Percentiles rank a stretch among this genome's conserved stretches.
phyloP scores from a whole-genome alignment of 2,113 vertebrate species.

The Cynoglossus semilaevis region DNA sequence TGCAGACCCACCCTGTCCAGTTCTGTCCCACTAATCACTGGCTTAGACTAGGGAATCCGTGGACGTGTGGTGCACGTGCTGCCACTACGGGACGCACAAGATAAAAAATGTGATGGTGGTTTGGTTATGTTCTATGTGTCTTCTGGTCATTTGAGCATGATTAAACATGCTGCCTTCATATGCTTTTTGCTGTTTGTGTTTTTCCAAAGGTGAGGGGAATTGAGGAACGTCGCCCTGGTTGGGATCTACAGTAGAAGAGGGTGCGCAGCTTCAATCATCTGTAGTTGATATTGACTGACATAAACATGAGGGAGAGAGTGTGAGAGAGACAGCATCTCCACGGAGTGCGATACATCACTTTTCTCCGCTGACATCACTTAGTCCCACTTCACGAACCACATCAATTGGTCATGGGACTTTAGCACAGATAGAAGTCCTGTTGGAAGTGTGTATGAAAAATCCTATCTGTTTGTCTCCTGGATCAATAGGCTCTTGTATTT shows the following conservation, averaged over 20 bases:
- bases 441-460: constrained; percentile 27
- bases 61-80: too few species aligned
- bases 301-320: constrained; percentile 20
- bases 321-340: constrained; percentile 12
- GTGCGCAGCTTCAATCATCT: constrained; percentile 16
- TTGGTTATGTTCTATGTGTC: too few species aligned
- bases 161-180: too few species aligned
- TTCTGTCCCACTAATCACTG: too few species aligned
- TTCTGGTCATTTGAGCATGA: too few species aligned
- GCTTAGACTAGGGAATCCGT: too few species aligned
- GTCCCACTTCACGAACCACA: constrained; percentile 6
- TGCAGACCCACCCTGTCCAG: too few species aligned
- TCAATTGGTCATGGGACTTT: constrained; percentile 6
- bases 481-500: constrained; percentile 70
- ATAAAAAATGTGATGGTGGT: too few species aligned
- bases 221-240: neutral
- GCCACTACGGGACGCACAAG: too few species aligned
- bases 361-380: constrained; percentile 28
- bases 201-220: too few species aligned
- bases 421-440: constrained; percentile 12
- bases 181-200: too few species aligned
- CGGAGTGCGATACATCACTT: constrained; percentile 29
- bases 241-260: neutral
- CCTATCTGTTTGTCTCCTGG: constrained; percentile 5
- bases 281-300: constrained; percentile 15